Evolutionary conservation across 1,140 invertebrate species (phyloP).

Genomic region (Hypsibius dujardini): DNA sequence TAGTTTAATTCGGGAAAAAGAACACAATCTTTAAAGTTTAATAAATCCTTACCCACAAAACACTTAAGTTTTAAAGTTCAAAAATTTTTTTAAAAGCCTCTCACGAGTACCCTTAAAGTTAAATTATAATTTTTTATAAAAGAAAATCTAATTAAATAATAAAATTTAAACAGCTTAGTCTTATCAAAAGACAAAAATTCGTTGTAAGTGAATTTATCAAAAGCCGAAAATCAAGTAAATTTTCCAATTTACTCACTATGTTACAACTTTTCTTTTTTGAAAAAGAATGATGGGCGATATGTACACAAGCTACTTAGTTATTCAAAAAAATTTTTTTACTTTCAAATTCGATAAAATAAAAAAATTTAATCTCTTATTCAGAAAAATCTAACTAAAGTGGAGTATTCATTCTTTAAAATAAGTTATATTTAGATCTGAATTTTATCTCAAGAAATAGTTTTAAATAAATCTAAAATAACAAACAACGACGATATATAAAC

Average conservation of each 20-base stretch:
- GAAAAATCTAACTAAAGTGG: slow-evolving; percentile 11
- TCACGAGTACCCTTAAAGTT: slow-evolving; percentile 34
- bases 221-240: neutral
- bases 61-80: slow-evolving; percentile 39
- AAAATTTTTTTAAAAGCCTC: slow-evolving; percentile 33
- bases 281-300: slow-evolving; percentile 50
- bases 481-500: neutral
- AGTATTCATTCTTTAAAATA: neutral
- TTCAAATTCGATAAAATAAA: slow-evolving; percentile 38
- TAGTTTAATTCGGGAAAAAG: slow-evolving; percentile 37
- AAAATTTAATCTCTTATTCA: slow-evolving; percentile 29
- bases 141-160: slow-evolving; percentile 26
- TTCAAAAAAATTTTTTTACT: slow-evolving; percentile 35
- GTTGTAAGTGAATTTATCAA: neutral
- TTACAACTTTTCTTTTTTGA: slow-evolving; percentile 33
- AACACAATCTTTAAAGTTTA: slow-evolving; percentile 33
- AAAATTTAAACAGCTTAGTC: neutral
- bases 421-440: neutral
- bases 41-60: slow-evolving; percentile 47
- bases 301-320: slow-evolving; percentile 39
- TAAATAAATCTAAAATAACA: neutral
- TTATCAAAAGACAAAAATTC: neutral
- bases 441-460: neutral
- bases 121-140: no score
- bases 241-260: slow-evolving; percentile 39